Evolutionary conservation across 1,140 invertebrate genomes (phyloP), one percentile per base, ranked within the genome.

Genomic region (Drosophila tsacasi): DNA sequence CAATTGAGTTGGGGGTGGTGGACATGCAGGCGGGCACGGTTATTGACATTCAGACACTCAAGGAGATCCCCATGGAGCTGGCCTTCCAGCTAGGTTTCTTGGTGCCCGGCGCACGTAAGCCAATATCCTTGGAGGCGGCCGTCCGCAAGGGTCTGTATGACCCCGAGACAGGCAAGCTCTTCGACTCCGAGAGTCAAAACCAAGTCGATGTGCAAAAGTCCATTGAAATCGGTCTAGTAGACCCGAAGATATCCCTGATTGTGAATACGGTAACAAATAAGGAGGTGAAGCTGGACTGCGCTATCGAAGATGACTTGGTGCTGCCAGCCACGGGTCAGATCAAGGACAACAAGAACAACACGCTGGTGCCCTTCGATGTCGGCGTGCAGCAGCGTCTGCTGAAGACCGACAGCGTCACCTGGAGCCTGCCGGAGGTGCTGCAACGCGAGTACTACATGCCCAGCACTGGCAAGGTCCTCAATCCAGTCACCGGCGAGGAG

Each of bases 211-310:
- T 98, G 19, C 94, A 95, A 75, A 96, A 97, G 87, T 96, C 96
- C 15, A 95, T 98, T 44, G 95, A 95, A 83, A 95, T 96, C 87
- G 96, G 96, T 71, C 95, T 98, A 57, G 94, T 98, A 32, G 96
- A 98, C 93, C 95, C 96, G 4, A 96, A 96, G 71, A 97, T 97
- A 74, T 97, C 96, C n/a, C 95, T 96, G 91, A 96, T 97, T 79
- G 96, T 96, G 92, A 96, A 98, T 87, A 96, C 95, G 0, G 95
- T 95, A 83, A 95, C 94, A 52, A 95, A 96, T 58, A 94, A 94
- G 62, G 96, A 95, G 81, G 92, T 96, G 3, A 94, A 95, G n/a
- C 92, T 97, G 21, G 95, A 95, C 46, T 95, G 96, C 81, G 96
- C 96, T 47, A 91, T 97, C 59, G 93, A 94, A 39, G 94, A 93